A percentile compares a stretch with the other conserved stretches of the same genome.
Conservation (phyloP, 2,797 vertebrate genomes). For the Coccyzus lansbergi region DNA sequence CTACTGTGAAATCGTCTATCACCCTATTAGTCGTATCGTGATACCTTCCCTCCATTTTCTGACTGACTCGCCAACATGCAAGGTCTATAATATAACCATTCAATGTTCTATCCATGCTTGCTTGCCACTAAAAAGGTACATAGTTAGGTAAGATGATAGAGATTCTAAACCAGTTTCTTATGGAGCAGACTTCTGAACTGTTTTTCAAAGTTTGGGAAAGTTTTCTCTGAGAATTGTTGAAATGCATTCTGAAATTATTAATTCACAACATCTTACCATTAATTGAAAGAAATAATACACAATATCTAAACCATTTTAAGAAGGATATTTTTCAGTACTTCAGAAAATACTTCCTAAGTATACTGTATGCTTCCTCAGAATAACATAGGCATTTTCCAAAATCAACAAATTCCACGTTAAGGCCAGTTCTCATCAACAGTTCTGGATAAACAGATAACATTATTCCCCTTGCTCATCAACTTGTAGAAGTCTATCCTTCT, state of each 20-base stretch:
- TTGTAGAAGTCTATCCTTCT: background rate
- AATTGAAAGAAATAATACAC: background rate
- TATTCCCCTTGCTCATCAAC: background rate
- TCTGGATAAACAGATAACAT: background rate
- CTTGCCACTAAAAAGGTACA: background rate
- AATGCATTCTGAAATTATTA: background rate
- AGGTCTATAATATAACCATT: background rate
- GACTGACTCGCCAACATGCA: background rate
- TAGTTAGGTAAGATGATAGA: background rate
- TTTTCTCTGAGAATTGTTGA: background rate
- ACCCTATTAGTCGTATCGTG: rapidly evolving
- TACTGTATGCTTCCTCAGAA: background rate
- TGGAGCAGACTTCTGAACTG: background rate
- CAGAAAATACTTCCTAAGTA: background rate
- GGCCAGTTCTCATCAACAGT: background rate
- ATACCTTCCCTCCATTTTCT: background rate
- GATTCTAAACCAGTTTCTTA: background rate
- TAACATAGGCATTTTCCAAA: background rate
- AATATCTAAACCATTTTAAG: background rate
- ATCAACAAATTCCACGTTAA: background rate
- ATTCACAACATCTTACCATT: background rate
- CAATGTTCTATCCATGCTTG: background rate
- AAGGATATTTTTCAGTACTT: background rate
- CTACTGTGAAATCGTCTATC: background rate
- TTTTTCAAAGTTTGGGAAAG: background rate